These are phyloP conservation scores for Caenorhabditis angaria DNA, from an alignment of 2,888 invertebrate species.

Conservation along the genomic window DNA sequence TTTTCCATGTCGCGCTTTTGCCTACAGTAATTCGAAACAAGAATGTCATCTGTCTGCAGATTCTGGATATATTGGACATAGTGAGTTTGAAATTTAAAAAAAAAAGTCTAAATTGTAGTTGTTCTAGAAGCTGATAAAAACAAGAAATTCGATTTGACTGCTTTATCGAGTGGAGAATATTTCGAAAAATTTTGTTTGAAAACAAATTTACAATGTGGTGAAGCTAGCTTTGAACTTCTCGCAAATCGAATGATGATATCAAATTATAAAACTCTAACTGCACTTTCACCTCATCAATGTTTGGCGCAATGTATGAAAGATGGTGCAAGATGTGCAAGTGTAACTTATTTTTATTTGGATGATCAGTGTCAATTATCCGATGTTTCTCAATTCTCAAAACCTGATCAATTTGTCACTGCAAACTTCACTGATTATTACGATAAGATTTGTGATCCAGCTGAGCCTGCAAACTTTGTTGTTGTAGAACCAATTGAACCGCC, in stretches of 20 bases:
- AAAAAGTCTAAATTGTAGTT: neutral
- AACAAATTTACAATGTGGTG: slow-evolving; percentile 59
- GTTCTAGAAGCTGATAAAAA: slow-evolving; percentile 37
- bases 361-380: slow-evolving; percentile 68
- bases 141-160: slow-evolving; percentile 53
- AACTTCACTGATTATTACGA: slow-evolving; percentile 69
- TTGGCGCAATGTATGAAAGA: slow-evolving; percentile 62
- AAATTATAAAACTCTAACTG: slow-evolving; percentile 49
- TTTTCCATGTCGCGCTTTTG: slow-evolving; percentile 68
- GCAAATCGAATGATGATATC: slow-evolving; percentile 59
- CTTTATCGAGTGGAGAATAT: slow-evolving; percentile 64
- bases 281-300: slow-evolving; percentile 58
- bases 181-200: slow-evolving; percentile 68
- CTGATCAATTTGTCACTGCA: slow-evolving; percentile 59
- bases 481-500: slow-evolving; percentile 19
- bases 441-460: slow-evolving; percentile 52
- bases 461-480: slow-evolving; percentile 12
- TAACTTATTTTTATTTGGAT: slow-evolving; percentile 59
- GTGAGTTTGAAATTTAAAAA: slow-evolving; percentile 10
- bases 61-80: slow-evolving; percentile 46
- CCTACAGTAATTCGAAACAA: slow-evolving; percentile 58
- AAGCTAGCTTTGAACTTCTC: slow-evolving; percentile 64
- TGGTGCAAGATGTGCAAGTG: slow-evolving; percentile 70
- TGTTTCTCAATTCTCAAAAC: slow-evolving; percentile 61
- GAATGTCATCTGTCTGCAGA: slow-evolving; percentile 69